A percentile compares a stretch with the other conserved stretches of the same genome.
phyloP scores from a whole-genome alignment of 2,113 vertebrate genomes.

The Colius striatus region DNA sequence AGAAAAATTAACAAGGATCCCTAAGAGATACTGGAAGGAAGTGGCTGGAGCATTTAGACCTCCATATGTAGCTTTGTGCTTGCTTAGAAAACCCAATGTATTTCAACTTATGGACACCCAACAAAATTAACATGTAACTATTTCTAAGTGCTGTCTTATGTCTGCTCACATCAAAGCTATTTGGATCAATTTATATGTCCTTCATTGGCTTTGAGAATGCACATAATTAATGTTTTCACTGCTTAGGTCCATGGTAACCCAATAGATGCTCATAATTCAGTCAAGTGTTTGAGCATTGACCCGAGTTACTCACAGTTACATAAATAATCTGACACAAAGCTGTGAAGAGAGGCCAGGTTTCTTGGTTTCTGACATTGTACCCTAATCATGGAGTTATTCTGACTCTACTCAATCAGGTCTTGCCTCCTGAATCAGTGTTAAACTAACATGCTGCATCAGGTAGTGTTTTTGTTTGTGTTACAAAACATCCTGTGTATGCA shows the following conservation, averaged over 20 bases:
- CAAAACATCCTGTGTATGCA: not conserved
- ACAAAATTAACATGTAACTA: not conserved
- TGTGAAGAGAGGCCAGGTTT: not conserved
- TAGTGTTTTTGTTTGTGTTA: not conserved
- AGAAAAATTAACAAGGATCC: not conserved
- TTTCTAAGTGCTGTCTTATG: not conserved
- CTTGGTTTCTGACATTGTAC: not conserved
- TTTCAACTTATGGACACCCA: not conserved
- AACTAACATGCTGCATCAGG: not conserved
- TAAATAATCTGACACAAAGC: not conserved
- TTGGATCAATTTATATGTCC: not conserved
- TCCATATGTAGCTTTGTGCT: not conserved
- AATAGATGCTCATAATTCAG: conserved; percentile 5
- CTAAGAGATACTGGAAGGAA: not conserved
- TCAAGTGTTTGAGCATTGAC: not conserved
- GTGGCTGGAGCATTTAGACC: not conserved
- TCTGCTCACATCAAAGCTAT: not conserved
- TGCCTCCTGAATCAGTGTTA: not conserved
- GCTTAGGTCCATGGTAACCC: not conserved
- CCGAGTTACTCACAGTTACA: not conserved
- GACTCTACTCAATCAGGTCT: not conserved
- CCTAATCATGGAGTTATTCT: not conserved
- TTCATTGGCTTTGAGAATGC: not conserved
- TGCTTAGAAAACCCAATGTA: not conserved
- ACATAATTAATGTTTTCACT: not conserved